Conservation (phyloP, 1,140 invertebrate species). For the Acromyrmex heyeri region DNA sequence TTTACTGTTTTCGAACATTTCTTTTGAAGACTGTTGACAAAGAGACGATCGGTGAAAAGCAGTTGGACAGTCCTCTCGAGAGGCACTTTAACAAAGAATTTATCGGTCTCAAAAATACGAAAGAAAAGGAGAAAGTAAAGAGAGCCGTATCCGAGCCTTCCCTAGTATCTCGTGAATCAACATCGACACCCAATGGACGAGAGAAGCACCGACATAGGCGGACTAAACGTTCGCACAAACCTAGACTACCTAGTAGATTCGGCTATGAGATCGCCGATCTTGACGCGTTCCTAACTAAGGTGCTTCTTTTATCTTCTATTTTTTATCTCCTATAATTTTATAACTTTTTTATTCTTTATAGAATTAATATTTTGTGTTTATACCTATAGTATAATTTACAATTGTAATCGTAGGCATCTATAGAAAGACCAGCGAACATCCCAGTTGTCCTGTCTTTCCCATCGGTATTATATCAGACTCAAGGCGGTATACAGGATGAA, state of each 20-base stretch:
- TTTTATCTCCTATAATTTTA: background rate
- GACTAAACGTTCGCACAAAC: slow-evolving; percentile 78
- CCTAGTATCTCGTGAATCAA: slow-evolving; percentile 76
- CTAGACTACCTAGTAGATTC: slow-evolving; percentile 84
- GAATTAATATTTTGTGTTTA: background rate
- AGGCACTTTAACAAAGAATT: slow-evolving; percentile 70
- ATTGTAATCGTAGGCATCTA: slow-evolving; percentile 88
- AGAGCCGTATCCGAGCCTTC: slow-evolving; percentile 81
- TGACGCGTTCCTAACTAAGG: slow-evolving; percentile 91
- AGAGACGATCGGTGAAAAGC: slow-evolving; percentile 56
- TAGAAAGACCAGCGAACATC: slow-evolving; percentile 92
- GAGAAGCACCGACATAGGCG: slow-evolving; percentile 78
- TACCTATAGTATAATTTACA: background rate
- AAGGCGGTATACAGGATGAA: slow-evolving; percentile 90
- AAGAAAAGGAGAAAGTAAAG: slow-evolving; percentile 79
- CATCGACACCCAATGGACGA: slow-evolving; percentile 68
- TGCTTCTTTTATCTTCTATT: slow-evolving; percentile 77
- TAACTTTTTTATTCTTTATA: background rate
- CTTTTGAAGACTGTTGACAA: slow-evolving; percentile 60
- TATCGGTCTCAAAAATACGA: slow-evolving; percentile 56
- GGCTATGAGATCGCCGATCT: slow-evolving; percentile 92
- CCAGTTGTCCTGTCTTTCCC: slow-evolving; percentile 92
- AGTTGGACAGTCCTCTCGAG: slow-evolving; percentile 61
- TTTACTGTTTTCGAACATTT: slow-evolving; percentile 5
- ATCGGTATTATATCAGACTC: slow-evolving; percentile 91